phyloP scores from a whole-genome alignment of 1,140 invertebrate species.

The Pachyrhynchus sulphureomaculatus region DNA sequence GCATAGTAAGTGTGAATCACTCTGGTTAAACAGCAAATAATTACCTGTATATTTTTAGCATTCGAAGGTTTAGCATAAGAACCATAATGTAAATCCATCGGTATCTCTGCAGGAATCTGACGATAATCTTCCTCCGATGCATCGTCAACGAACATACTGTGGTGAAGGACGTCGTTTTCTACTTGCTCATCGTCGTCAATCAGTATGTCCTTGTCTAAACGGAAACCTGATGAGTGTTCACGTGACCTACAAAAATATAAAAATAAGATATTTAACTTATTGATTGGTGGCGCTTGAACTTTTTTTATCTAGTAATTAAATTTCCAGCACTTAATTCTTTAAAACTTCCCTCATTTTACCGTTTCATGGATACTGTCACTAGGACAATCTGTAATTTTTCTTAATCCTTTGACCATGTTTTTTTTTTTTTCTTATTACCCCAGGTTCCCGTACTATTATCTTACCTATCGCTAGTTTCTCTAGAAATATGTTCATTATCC shows the following conservation, averaged over 20 bases:
- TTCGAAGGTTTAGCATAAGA: constrained; percentile 12
- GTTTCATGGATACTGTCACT: too few species aligned
- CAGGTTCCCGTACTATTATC: too few species aligned
- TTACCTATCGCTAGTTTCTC: constrained; percentile 11
- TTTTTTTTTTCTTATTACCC: too few species aligned
- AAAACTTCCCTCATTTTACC: too few species aligned
- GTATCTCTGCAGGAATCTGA: constrained; percentile 13
- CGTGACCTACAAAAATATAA: not conserved
- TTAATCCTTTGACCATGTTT: too few species aligned
- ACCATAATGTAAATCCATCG: constrained; percentile 22
- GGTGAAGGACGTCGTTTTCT: constrained; percentile 34
- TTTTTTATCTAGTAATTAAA: too few species aligned
- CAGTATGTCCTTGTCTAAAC: constrained; percentile 27
- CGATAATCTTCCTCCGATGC: constrained; percentile 32
- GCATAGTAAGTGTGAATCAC: too few species aligned
- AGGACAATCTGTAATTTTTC: too few species aligned
- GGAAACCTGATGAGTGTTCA: not conserved
- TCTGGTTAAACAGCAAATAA: too few species aligned
- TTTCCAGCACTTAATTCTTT: too few species aligned
- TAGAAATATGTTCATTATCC: constrained; percentile 11
- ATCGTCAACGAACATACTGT: constrained; percentile 36
- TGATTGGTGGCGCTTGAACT: too few species aligned
- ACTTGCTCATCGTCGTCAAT: constrained; percentile 26
- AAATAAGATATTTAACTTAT: not conserved
- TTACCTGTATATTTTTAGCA: constrained; percentile 33